Evolutionary conservation across 2,888 invertebrate species (phyloP).

Genomic region (Thecocarcelia acutangulata): DNA sequence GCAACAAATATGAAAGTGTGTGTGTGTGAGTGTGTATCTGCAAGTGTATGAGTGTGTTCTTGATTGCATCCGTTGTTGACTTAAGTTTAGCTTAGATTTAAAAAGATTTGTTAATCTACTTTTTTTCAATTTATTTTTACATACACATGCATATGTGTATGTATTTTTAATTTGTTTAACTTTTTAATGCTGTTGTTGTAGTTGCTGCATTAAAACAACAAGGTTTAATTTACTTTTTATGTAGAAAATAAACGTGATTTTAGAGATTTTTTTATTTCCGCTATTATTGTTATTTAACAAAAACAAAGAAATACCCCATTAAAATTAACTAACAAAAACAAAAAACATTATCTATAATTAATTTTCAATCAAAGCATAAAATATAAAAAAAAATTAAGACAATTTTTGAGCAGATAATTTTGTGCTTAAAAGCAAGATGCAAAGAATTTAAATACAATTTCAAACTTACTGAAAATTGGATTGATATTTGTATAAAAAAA

Average conservation of each 20-base stretch:
- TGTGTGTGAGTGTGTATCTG: background rate
- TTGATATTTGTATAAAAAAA: too few species aligned
- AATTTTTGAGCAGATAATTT: too few species aligned
- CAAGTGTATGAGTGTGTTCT: slow-evolving; percentile 19
- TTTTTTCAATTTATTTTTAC: slow-evolving; percentile 27
- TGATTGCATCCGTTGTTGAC: slow-evolving; percentile 59
- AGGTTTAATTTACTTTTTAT: slow-evolving; percentile 49
- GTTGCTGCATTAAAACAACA: slow-evolving; percentile 31
- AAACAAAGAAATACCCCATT: slow-evolving; percentile 17
- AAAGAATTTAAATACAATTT: too few species aligned
- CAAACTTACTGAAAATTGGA: too few species aligned
- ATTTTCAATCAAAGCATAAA: background rate
- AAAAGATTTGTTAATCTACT: slow-evolving; percentile 37
- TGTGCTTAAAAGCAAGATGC: too few species aligned
- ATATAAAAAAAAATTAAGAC: too few species aligned
- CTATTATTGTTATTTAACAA: slow-evolving; percentile 18
- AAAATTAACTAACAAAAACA: background rate
- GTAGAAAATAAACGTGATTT: slow-evolving; percentile 63
- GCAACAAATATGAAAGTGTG: background rate
- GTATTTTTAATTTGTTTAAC: slow-evolving; percentile 40
- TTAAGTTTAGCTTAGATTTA: slow-evolving; percentile 54
- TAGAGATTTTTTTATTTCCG: slow-evolving; percentile 58
- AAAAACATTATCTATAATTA: slow-evolving; percentile 10
- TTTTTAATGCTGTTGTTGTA: slow-evolving; percentile 25
- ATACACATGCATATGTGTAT: too few species aligned